Base-by-base conservation (phyloP, 2,888 invertebrate genomes). In the Limenitis camilla region DNA sequence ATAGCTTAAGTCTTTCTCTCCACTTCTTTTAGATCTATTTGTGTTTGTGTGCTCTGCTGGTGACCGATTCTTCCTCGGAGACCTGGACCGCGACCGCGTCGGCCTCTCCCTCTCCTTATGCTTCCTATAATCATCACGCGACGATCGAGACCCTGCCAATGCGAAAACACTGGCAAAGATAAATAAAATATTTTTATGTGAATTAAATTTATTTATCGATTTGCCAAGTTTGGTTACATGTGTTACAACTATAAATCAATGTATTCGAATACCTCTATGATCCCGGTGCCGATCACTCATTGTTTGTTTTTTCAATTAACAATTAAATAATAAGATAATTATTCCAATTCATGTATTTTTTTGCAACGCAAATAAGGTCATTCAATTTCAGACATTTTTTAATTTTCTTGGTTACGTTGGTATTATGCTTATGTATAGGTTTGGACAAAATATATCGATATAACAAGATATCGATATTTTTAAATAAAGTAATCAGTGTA, bases 101-200 rank as follows among this genome's bases (percentile, higher is more conserved):
- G 73, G 67, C 52, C 60, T 49, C 44, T 66, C 63, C 52, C 71
- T 69, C 53, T 67, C 76, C 60, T 64, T 67, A 56, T 73, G 59
- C 71, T 64, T 74, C 81, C 86, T 87, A 80, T 83, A 86, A 86
- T 84, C 85, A 84, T 87, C 86, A 81, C 87, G 83, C 80, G 82
- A 71, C 78, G 87, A 84, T 86, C 87, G 85, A 84, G 86, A 90
- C 90, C 91, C 91, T 91, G 91, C 90, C 90, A 91, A 91, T 90
- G 90, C 88, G 90, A 91, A 91, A 91, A 91, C 91, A 91, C 91
- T 91, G 91, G 91, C 91, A 91, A 91, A 90, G 85, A 84, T 87
- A 87, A 87, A 86, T 87, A 87, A 82, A 74, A 45, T 72, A 74
- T 78, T 71, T 65, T 66, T 67, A 75, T 69, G 68, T 73, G 65